Base-by-base conservation (phyloP, 2,113 vertebrate genomes). In the Symphodus melops region DNA sequence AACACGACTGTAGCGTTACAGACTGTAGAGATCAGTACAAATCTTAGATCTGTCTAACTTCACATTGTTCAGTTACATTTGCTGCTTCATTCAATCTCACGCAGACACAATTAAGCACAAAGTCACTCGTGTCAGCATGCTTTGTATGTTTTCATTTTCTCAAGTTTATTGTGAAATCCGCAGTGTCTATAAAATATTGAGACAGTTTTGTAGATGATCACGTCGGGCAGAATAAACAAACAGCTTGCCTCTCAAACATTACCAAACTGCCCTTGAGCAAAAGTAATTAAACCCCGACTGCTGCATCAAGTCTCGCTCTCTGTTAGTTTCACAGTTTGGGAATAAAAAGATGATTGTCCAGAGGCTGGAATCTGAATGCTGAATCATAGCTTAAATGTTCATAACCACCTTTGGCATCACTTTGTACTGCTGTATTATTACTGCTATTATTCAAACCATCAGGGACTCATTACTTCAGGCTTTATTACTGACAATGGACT, bases 221-320 rank as follows among this genome's bases (percentile, higher is more conserved):
- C 10, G 17, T 20, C 19, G 33, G 42, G 13, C 19, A 42, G 23
- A 39, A n/a, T 25, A 36, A 49, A 70, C n/a, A 9, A 49, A 0
- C 55, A 49, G 67, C 20, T 12, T 17, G 33, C 20, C 37, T 23
- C 52, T 25, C 16, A 10, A 10, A 33, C 8, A 49, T 71, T 52
- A 14, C 46, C 17, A n/a, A 46, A n/a, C 48, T 52, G 48, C 48
- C 57, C 36, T 42, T 28, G 4, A 60, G 57, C 21, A 42, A 20
- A 33, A n/a, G 36, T 33, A 53, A 61, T 71, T 42, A 59, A 70
- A 49, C 55, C 68, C 42, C 23, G 16, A 57, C 68, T 39, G 28
- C 25, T 48, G n/a, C 55, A 49, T n/a, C 44, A 48, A 39, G 9
- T 16, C 52, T 44, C 9, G 23, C 6, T 39, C 42, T 49, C 20